Percentiles rank a stretch among this genome's conserved stretches.
These are phyloP conservation scores for Halocynthia roretzi DNA, from an alignment of 23 tunicate genomes.

Conservation along the genomic window DNA sequence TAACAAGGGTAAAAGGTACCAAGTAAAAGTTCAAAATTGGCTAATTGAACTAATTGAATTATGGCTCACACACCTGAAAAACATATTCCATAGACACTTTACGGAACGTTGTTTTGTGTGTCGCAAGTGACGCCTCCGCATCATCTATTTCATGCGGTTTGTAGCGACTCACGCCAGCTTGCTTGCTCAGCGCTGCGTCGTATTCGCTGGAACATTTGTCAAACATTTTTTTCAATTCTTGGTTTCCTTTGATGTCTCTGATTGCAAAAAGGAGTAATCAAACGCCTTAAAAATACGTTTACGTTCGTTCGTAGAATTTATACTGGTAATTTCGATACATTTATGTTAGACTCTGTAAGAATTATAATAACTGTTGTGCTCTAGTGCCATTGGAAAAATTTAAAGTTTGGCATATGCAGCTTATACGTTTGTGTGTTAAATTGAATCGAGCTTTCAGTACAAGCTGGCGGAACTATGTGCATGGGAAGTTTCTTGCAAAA, in stretches of 20 bases:
- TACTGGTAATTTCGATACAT: background rate
- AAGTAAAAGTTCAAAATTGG: no score
- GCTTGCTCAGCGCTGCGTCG: conserved; percentile 43
- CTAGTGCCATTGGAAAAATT: no score
- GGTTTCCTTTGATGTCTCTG: conserved; percentile 68
- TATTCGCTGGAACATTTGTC: conserved; percentile 77
- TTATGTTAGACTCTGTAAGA: background rate
- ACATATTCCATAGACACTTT: conserved; percentile 72
- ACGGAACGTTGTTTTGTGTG: conserved; percentile 38
- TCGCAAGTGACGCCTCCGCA: conserved; percentile 19
- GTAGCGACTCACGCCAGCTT: conserved; percentile 46
- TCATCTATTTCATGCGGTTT: conserved; percentile 78
- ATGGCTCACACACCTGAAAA: conserved; percentile 29
- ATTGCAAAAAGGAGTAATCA: no score
- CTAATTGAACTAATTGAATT: no score
- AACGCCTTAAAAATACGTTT: no score
- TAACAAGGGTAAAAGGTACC: no score
- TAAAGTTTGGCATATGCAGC: no score
- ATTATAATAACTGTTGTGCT: no score
- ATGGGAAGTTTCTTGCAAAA: background rate
- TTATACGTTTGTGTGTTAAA: no score
- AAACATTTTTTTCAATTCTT: conserved; percentile 62
- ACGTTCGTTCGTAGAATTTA: no score
- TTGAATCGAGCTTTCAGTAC: no score
- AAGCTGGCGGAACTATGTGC: background rate